A percentile compares a stretch with the other conserved stretches of the same genome.
phyloP scores from a whole-genome alignment of 2,113 vertebrate genomes.

The Capreolus pygargus region DNA sequence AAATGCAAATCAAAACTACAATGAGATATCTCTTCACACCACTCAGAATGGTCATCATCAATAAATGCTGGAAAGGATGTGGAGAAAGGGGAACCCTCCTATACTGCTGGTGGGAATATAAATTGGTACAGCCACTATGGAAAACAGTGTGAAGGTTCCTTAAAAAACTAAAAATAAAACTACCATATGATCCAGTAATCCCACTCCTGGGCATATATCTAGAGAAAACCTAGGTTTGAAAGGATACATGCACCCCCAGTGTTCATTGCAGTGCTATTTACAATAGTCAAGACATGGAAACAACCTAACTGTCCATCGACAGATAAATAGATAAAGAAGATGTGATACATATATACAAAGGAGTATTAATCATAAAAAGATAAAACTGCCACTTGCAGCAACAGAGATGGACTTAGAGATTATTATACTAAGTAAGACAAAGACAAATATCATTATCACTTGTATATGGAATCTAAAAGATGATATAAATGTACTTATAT shows the following conservation, averaged over 20 bases:
- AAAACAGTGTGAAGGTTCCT: neutral
- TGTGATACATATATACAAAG: neutral
- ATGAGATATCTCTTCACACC: neutral
- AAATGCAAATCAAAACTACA: neutral
- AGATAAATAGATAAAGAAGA: neutral
- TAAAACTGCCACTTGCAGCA: neutral
- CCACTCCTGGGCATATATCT: neutral
- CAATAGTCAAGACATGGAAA: neutral
- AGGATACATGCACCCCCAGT: neutral
- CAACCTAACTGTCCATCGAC: neutral
- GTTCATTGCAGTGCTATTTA: neutral
- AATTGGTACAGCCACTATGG: neutral
- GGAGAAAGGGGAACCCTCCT: neutral
- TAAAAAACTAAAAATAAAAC: neutral
- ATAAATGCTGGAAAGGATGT: neutral
- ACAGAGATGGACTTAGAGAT: neutral
- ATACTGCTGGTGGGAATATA: neutral
- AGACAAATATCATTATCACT: neutral
- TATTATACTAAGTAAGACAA: neutral
- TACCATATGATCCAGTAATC: neutral
- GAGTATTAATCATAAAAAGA: neutral
- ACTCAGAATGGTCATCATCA: neutral
- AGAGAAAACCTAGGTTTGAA: neutral
- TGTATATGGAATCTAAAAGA: neutral
- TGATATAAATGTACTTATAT: neutral